Percentiles rank a stretch among this genome's conserved stretches.
These are phyloP conservation scores for Lutjanus campechanus DNA, from an alignment of 2,797 vertebrate species.

Conservation along the genomic window DNA sequence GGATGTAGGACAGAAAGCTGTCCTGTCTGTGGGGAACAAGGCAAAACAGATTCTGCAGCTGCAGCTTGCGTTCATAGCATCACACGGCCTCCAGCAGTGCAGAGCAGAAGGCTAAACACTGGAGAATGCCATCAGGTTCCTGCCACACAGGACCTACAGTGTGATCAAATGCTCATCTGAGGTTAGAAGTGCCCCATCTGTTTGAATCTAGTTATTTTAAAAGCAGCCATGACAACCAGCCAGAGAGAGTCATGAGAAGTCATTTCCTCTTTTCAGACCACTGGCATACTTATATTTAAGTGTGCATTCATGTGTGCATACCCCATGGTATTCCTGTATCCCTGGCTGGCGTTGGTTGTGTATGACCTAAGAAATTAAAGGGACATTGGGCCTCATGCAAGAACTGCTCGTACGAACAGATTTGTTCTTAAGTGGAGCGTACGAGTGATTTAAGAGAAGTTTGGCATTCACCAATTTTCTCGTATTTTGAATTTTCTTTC, in stretches of 20 bases:
- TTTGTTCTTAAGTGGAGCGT: too few species aligned
- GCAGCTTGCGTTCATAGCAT: constrained; percentile 24
- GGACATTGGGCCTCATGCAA: too few species aligned
- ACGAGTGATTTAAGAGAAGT: too few species aligned
- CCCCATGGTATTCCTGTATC: neutral
- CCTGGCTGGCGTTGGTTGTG: neutral
- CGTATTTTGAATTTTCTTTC: too few species aligned
- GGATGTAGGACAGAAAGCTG: constrained; percentile 42
- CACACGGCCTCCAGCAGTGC: constrained; percentile 27
- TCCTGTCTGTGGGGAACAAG: constrained; percentile 59
- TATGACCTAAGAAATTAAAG: neutral
- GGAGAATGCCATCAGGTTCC: constrained; percentile 1
- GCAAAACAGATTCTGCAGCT: constrained; percentile 77
- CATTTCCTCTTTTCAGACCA: neutral
- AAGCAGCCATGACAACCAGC: neutral
- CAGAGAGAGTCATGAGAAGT: too few species aligned
- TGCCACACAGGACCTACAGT: neutral
- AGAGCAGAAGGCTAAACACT: constrained; percentile 16
- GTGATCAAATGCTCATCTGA: neutral
- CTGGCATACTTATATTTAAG: neutral
- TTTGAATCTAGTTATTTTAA: neutral
- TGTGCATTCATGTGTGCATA: neutral
- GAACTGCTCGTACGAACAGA: too few species aligned
- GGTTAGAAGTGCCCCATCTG: neutral
- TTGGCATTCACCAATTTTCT: too few species aligned